These are phyloP conservation scores for Coendou prehensilis DNA, from an alignment of 2,797 vertebrate species.

Conservation along the genomic window DNA sequence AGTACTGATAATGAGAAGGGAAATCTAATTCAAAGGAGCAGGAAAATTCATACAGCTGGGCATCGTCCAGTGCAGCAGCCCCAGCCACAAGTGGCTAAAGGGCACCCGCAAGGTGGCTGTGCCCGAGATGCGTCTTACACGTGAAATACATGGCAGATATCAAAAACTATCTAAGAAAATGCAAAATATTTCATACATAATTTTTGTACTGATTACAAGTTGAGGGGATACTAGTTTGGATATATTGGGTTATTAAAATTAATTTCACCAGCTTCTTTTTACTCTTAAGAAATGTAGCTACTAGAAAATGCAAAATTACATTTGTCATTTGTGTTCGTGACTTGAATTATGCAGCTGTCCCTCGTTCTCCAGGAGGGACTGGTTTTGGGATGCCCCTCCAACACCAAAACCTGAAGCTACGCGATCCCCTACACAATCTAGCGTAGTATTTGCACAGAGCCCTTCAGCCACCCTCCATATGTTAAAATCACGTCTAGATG, in stretches of 20 bases:
- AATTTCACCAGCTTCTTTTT: background rate
- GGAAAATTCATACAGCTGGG: background rate
- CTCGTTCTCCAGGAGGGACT: no score
- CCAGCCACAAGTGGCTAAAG: background rate
- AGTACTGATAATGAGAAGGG: background rate
- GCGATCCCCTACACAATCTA: no score
- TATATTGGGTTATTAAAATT: background rate
- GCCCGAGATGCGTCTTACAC: background rate
- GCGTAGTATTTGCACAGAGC: no score
- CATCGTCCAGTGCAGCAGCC: accelerated
- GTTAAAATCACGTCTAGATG: no score
- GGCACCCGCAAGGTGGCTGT: background rate
- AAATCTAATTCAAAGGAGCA: background rate
- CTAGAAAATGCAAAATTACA: background rate
- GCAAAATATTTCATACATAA: background rate
- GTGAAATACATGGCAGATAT: accelerated
- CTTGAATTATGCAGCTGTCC: background rate
- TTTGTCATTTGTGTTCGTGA: background rate
- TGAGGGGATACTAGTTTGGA: background rate
- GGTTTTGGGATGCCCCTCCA: no score
- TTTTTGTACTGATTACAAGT: background rate
- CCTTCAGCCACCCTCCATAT: background rate
- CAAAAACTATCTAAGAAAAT: background rate
- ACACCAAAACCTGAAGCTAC: background rate
- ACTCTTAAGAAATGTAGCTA: background rate